Conservation (phyloP, 2,113 vertebrate species). For the Dasyprocta punctata region DNA sequence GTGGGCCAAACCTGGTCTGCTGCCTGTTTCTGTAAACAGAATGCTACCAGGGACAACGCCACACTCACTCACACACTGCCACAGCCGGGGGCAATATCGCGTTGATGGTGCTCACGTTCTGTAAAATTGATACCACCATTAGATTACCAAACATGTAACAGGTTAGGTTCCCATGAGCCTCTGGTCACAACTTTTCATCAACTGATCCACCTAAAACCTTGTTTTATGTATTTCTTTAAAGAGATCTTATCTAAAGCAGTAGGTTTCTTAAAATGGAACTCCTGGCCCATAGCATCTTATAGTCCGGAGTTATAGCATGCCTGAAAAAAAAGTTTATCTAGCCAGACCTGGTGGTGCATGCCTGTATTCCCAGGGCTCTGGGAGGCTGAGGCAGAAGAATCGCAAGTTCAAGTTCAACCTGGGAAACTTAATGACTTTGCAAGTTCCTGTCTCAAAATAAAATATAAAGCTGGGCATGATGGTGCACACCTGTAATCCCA, state of each 20-base stretch:
- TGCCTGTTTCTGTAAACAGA: not conserved
- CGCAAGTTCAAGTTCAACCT: not conserved
- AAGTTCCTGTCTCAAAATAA: not conserved
- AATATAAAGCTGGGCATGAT: too few relatives aligned
- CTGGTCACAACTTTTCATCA: slow-evolving; percentile 1
- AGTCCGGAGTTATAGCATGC: not conserved
- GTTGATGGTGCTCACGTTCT: not conserved
- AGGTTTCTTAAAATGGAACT: not conserved
- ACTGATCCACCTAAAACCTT: not conserved
- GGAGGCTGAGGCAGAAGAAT: not conserved
- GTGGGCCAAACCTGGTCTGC: not conserved
- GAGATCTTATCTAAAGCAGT: slow-evolving; percentile 32
- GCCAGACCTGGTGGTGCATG: not conserved
- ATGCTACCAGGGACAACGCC: not conserved
- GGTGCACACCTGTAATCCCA: too few relatives aligned
- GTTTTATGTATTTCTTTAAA: slow-evolving; percentile 23
- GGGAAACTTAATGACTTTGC: not conserved
- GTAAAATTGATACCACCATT: not conserved
- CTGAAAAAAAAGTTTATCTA: not conserved
- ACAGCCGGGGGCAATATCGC: not conserved
- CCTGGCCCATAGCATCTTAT: not conserved
- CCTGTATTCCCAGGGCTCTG: not conserved
- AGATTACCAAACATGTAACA: slow-evolving; percentile 1
- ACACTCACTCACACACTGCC: not conserved
- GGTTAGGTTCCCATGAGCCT: not conserved